Conservation (phyloP, 2,888 invertebrate genomes). For the Dynastes hyllus region DNA sequence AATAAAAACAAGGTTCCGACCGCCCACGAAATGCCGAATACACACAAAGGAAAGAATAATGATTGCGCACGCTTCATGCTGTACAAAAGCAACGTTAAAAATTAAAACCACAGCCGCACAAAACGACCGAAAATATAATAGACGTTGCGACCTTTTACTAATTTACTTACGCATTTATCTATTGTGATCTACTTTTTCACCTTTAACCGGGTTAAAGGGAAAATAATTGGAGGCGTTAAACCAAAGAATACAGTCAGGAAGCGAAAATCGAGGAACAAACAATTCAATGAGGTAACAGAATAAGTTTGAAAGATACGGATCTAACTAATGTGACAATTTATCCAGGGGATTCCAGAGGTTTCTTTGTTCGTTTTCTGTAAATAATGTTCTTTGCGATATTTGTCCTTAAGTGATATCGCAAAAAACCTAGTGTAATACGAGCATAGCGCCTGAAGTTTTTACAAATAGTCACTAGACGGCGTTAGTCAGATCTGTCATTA, state of each 20-base stretch:
- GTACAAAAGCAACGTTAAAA: not conserved
- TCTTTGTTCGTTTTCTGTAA: too few relatives aligned
- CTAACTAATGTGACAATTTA: too few relatives aligned
- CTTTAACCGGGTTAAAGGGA: not conserved
- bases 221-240: not conserved
- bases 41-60: conserved; percentile 3
- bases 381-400: too few relatives aligned
- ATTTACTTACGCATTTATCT: not conserved
- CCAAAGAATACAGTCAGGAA: not conserved
- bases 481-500: too few relatives aligned
- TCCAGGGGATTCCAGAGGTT: too few relatives aligned
- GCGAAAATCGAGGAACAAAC: not conserved
- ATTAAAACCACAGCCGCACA: not conserved
- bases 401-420: too few relatives aligned
- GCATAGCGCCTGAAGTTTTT: too few relatives aligned
- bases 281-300: not conserved
- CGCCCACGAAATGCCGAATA: not conserved
- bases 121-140: not conserved
- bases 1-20: not conserved
- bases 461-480: too few relatives aligned
- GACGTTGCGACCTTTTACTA: not conserved
- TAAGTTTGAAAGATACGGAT: not conserved
- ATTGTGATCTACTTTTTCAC: not conserved
- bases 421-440: too few relatives aligned
- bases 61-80: not conserved